A percentile compares a stretch with the other conserved stretches of the same genome.
Conservation (phyloP, 1,140 invertebrate genomes). For the Aleiodes sp. region DNA sequence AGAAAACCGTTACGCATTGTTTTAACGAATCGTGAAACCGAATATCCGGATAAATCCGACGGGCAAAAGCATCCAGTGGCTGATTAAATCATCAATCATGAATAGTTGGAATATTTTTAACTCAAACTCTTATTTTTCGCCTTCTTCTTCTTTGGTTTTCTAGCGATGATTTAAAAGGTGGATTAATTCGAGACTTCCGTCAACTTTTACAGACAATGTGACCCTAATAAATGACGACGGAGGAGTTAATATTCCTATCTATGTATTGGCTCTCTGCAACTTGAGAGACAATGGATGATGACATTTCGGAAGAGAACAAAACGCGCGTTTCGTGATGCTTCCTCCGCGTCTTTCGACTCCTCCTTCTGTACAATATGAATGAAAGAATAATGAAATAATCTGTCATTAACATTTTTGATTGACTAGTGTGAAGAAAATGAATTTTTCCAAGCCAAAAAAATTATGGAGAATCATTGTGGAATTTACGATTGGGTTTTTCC, state of each 20-base stretch:
- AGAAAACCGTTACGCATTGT: constrained; percentile 23
- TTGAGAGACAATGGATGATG: constrained; percentile 23
- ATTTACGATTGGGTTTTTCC: no score
- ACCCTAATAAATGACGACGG: constrained; percentile 44
- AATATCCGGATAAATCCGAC: neutral
- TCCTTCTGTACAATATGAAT: neutral
- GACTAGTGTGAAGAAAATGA: neutral
- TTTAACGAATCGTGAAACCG: constrained; percentile 15
- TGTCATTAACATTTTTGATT: constrained; percentile 7
- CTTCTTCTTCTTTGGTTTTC: neutral
- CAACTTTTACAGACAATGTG: constrained; percentile 45
- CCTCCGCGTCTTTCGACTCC: constrained; percentile 20
- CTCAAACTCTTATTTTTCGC: neutral
- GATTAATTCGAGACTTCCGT: constrained; percentile 40
- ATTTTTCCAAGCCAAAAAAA: no score
- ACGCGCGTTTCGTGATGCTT: constrained; percentile 20
- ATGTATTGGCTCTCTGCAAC: neutral
- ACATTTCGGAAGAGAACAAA: constrained; percentile 27
- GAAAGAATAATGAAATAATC: neutral
- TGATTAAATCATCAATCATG: neutral
- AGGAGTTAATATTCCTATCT: constrained; percentile 20
- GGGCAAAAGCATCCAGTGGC: neutral
- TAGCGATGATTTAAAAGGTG: neutral
- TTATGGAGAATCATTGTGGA: no score
- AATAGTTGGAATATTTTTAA: neutral